These are phyloP conservation scores for Zaprionus davidi DNA, from an alignment of 1,140 invertebrate genomes.

Conservation along the genomic window DNA sequence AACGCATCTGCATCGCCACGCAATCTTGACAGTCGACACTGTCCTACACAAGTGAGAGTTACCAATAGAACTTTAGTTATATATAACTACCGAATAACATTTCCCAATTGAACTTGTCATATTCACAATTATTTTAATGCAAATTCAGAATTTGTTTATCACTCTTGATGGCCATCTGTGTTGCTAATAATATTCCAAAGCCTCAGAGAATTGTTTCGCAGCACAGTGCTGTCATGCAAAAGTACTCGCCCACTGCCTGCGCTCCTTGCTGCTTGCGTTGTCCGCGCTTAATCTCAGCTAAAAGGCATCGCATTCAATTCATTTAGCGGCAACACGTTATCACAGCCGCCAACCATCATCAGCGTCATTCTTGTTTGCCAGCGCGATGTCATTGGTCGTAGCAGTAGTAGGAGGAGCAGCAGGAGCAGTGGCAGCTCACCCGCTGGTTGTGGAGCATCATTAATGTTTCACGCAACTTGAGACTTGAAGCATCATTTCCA, in stretches of 20 bases:
- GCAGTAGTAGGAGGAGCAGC: not conserved
- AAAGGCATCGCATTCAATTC: slow-evolving; percentile 70
- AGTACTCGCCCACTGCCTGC: slow-evolving; percentile 11
- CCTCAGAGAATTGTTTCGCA: not conserved
- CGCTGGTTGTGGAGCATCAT: slow-evolving; percentile 46
- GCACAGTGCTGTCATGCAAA: slow-evolving; percentile 40
- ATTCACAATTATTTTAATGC: too few species aligned
- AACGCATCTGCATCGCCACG: slow-evolving; percentile 15
- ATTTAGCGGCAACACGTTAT: slow-evolving; percentile 66
- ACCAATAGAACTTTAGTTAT: not conserved
- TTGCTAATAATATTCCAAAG: not conserved
- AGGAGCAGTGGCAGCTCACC: slow-evolving; percentile 5
- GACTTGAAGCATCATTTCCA: slow-evolving; percentile 75
- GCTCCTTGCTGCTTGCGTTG: slow-evolving; percentile 1
- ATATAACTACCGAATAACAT: not conserved
- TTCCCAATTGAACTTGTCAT: not conserved
- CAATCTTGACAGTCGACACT: slow-evolving; percentile 19
- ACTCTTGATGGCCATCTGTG: not conserved
- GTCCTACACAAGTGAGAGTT: not conserved
- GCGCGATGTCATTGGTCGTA: slow-evolving; percentile 36
- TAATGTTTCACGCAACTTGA: slow-evolving; percentile 64
- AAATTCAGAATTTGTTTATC: not conserved
- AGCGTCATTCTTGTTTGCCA: slow-evolving; percentile 45
- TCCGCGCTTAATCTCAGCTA: slow-evolving; percentile 47
- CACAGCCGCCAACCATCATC: slow-evolving; percentile 49